phyloP scores from a whole-genome alignment of 2,888 invertebrate species.

The Allolobophora icterica region DNA sequence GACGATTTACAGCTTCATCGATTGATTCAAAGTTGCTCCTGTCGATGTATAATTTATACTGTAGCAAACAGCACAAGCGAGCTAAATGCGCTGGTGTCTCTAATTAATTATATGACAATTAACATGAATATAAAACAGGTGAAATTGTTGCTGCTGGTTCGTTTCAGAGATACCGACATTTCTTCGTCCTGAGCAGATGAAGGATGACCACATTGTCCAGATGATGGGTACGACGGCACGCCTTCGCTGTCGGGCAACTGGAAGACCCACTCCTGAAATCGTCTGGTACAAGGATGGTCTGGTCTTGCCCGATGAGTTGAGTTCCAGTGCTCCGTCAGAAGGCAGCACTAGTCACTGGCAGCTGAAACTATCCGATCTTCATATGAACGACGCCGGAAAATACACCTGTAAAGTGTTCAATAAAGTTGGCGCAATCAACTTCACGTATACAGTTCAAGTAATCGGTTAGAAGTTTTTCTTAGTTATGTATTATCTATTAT shows the following conservation, averaged over 20 bases:
- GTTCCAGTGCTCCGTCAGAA: constrained; percentile 10
- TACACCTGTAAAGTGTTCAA: constrained; percentile 66
- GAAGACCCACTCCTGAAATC: constrained; percentile 31
- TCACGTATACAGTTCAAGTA: constrained; percentile 63
- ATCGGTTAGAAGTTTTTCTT: constrained; percentile 53
- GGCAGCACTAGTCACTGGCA: constrained; percentile 20
- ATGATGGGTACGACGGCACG: constrained; percentile 1
- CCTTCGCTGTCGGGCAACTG: constrained; percentile 29
- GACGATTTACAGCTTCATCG: too few relatives aligned
- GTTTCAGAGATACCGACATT: constrained; percentile 12
- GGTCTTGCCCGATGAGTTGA: background rate
- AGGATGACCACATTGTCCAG: background rate
- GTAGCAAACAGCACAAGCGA: too few relatives aligned
- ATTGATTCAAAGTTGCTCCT: too few relatives aligned
- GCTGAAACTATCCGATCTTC: background rate
- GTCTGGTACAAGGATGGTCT: constrained; percentile 22
- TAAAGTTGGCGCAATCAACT: constrained; percentile 63
- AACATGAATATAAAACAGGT: background rate
- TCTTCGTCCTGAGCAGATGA: constrained; percentile 23
- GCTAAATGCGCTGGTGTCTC: too few relatives aligned
- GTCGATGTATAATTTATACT: too few relatives aligned
- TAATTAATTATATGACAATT: too few relatives aligned
- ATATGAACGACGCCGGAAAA: constrained; percentile 58
- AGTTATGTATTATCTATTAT: too few relatives aligned
- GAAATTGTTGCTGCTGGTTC: background rate